Conservation (phyloP, 2,888 invertebrate genomes). For the Aricia artaxerxes region DNA sequence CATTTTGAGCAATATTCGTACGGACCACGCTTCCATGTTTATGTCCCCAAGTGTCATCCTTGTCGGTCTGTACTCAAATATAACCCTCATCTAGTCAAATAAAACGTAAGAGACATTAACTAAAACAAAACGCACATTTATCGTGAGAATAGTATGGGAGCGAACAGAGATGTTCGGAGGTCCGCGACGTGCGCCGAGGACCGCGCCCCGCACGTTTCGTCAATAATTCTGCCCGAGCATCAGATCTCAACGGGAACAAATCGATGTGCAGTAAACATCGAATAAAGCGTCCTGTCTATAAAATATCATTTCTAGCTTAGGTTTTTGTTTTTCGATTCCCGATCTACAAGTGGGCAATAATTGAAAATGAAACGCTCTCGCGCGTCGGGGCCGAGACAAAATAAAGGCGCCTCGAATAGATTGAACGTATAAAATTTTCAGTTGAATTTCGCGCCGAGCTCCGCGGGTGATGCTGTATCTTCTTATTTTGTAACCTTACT, state of each 20-base stretch:
- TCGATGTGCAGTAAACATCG: constrained; percentile 76
- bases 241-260: constrained; percentile 74
- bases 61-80: not conserved
- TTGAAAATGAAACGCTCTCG: constrained; percentile 79
- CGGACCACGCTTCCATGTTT: too few relatives aligned
- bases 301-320: constrained; percentile 75
- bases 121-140: constrained; percentile 36
- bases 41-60: not conserved
- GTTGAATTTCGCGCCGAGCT: constrained; percentile 76
- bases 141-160: constrained; percentile 38
- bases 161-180: constrained; percentile 53
- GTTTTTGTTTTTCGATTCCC: constrained; percentile 73
- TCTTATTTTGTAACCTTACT: constrained; percentile 80
- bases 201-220: constrained; percentile 72
- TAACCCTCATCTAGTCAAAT: not conserved
- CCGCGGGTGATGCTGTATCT: constrained; percentile 77
- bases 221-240: constrained; percentile 77
- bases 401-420: constrained; percentile 78
- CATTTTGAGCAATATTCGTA: too few relatives aligned
- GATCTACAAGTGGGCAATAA: constrained; percentile 81
- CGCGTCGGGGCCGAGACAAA: constrained; percentile 72
- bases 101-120: not conserved
- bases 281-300: constrained; percentile 75
- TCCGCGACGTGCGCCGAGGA: constrained; percentile 52
- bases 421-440: constrained; percentile 81